Evolutionary conservation across 1,140 invertebrate genomes (phyloP).

Genomic region (Gryllus bimaculatus): DNA sequence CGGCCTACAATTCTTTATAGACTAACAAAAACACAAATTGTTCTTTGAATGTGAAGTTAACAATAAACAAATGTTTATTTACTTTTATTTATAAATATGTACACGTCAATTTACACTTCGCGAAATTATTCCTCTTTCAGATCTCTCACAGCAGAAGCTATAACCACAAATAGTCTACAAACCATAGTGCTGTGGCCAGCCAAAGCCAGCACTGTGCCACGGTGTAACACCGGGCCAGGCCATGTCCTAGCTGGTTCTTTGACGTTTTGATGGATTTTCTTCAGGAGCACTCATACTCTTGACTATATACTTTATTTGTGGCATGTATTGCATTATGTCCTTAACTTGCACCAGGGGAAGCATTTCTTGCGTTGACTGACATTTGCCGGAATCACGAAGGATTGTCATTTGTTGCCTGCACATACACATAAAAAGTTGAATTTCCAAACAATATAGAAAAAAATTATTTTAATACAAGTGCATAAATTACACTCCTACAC

Average conservation of each 20-base stretch:
- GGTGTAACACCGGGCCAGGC: conserved; percentile 17
- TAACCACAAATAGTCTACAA: not conserved
- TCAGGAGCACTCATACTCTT: conserved; percentile 34
- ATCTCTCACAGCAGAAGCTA: not conserved
- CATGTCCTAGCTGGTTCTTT: conserved; percentile 53
- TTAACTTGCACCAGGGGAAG: conserved; percentile 66
- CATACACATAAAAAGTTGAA: conserved; percentile 20
- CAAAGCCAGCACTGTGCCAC: conserved; percentile 16
- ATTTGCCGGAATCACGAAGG: conserved; percentile 60
- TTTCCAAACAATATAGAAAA: conserved; percentile 15
- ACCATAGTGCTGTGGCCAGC: conserved; percentile 19
- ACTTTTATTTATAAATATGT: not conserved
- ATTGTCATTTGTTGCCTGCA: conserved; percentile 62
- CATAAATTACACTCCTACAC: not conserved
- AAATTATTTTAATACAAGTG: not conserved
- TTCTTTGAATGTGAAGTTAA: not conserved
- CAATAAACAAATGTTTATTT: conserved; percentile 3
- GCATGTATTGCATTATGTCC: conserved; percentile 73
- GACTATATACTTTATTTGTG: conserved; percentile 75
- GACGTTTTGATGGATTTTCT: conserved; percentile 43
- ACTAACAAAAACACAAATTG: not conserved
- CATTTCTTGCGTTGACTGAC: conserved; percentile 49
- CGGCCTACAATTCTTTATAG: not conserved
- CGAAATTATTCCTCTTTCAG: not conserved
- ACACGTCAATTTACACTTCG: not conserved